Evolutionary conservation across 2,888 invertebrate species (phyloP).

Genomic region (Xanthia icteritia): DNA sequence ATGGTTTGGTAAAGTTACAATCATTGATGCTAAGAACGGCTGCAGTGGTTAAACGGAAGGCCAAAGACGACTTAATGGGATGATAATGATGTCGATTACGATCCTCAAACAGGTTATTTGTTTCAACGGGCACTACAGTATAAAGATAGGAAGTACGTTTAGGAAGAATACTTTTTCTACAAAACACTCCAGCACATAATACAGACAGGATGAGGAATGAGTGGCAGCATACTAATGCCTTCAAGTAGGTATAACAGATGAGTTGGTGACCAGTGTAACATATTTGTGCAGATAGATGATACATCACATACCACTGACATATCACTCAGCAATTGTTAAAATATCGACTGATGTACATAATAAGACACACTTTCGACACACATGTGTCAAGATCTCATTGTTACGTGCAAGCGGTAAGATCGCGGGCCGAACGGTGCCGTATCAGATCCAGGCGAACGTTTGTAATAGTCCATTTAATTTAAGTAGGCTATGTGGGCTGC

Average conservation of each 20-base stretch:
- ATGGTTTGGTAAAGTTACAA: not conserved
- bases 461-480: constrained; percentile 35
- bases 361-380: constrained; percentile 75
- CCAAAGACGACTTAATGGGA: not conserved
- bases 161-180: too few relatives aligned
- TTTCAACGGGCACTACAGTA: too few relatives aligned
- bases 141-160: too few relatives aligned
- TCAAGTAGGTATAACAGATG: too few relatives aligned
- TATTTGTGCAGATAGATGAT: too few relatives aligned
- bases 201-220: too few relatives aligned
- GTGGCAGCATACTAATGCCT: too few relatives aligned
- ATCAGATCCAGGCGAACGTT: constrained; percentile 56
- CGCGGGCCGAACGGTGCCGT: constrained; percentile 26
- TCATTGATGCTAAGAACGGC: not conserved
- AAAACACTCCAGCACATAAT: too few relatives aligned
- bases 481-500: constrained; percentile 35
- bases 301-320: too few relatives aligned
- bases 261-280: too few relatives aligned
- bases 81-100: not conserved
- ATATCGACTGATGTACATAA: constrained; percentile 65
- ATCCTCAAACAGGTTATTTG: not conserved
- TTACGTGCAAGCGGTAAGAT: constrained; percentile 61
- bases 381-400: constrained; percentile 88
- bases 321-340: not conserved
- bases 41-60: not conserved